Base-by-base conservation (phyloP, 2,113 vertebrate genomes). In the Struthidea cinerea region DNA sequence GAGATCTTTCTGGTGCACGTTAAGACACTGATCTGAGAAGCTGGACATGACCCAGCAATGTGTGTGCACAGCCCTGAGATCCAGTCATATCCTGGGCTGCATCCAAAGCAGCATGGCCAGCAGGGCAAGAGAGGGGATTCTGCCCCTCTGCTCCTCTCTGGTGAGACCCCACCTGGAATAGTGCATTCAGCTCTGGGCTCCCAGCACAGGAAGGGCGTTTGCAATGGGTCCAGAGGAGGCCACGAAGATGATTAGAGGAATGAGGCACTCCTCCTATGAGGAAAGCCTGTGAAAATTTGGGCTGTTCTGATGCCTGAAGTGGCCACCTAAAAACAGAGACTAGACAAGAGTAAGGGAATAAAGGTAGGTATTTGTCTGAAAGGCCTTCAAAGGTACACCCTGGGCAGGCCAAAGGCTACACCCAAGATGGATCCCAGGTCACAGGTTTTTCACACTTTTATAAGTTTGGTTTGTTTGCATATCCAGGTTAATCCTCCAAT, bases 231-330 rank as follows among this genome's bases (percentile, higher is more conserved):
- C 46, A 68, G 53, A 60, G 20, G 28, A 75, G 30, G 17, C 39
- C 47, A 35, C 0, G 0, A 75, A n/a, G n/a, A 53, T 41, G 14
- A 32, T 32, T 0, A 68, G 13, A 53, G 30, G 30, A 46, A 75
- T 41, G 24, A 46, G 12, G 9, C 17, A 47, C 26, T 22, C 61
- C 28, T 69, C 26, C 8, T 49, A 1, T 13, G 32, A 55, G 18
- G 35, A 61, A 76, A 61, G 26, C 18, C n/a, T 69, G 21, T 13
- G 41, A 83, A 35, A 42, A 12, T 42, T 30, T 22, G 15, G 41
- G 47, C 5, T 83, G 26, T 20, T 47, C 44, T 46, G 44, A 46
- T 46, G 20, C 10, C 20, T 46, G 20, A 46, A 46, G 44, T 46
- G 44, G 44, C 44, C 44, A 46, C 44, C 44, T 11, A 46, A 46